phyloP scores from a whole-genome alignment of 2,797 vertebrate genomes.

The Otolemur crassicaudatus region DNA sequence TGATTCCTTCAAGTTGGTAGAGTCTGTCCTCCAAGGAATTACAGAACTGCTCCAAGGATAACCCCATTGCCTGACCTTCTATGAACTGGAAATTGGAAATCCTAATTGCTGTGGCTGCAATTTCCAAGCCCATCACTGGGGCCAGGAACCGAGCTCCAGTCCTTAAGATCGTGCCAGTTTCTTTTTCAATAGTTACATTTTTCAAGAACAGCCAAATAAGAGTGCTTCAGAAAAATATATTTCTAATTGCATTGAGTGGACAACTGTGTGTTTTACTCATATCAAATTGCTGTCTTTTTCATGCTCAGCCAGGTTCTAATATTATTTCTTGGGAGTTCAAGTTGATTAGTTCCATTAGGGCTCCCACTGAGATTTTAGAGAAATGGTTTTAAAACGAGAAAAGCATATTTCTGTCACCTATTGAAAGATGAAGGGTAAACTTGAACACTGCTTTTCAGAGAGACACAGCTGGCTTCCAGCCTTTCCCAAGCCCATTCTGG shows the following conservation, averaged over 20 bases:
- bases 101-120: constrained; percentile 72
- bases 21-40: constrained; percentile 55
- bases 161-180: constrained; percentile 62
- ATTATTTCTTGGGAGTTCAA: constrained; percentile 10
- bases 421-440: constrained; percentile 6
- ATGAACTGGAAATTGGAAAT: constrained; percentile 77
- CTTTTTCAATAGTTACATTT: constrained; percentile 68
- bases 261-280: constrained; percentile 16
- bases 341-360: background rate
- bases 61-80: constrained; percentile 61
- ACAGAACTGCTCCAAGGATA: constrained; percentile 63
- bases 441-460: constrained; percentile 37
- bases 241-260: constrained; percentile 65
- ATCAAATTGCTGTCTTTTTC: constrained; percentile 52
- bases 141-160: constrained; percentile 69
- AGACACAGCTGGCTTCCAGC: background rate
- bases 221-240: background rate
- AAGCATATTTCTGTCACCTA: constrained; percentile 29
- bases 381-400: constrained; percentile 29
- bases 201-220: constrained; percentile 72
- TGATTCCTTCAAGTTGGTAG: background rate
- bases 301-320: constrained; percentile 30
- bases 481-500: background rate
- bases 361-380: constrained; percentile 39
- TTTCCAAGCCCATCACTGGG: constrained; percentile 68